These are phyloP conservation scores for Aphyosemion australe DNA, from an alignment of 2,113 vertebrate genomes.

Conservation along the genomic window DNA sequence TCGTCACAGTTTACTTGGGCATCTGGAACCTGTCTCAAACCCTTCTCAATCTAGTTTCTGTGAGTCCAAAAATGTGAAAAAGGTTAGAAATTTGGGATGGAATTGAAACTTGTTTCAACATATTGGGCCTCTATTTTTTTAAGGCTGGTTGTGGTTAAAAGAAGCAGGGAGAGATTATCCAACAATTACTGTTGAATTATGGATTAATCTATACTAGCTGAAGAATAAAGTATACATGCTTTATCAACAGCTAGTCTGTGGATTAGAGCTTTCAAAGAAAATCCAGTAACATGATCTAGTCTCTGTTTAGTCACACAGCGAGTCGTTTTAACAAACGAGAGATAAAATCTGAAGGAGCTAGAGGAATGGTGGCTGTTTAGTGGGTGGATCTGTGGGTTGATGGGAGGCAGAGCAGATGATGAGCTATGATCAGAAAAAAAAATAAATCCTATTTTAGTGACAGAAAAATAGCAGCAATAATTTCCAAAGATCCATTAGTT, in stretches of 20 bases:
- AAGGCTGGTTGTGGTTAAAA: no score
- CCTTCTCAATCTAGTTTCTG: no score
- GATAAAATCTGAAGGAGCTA: conserved; percentile 17
- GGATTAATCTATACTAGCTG: conserved; percentile 37
- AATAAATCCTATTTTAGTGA: conserved; percentile 2
- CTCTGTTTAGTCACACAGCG: conserved; percentile 4
- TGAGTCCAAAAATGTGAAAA: no score
- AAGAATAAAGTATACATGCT: conserved; percentile 27
- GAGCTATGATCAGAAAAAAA: not conserved
- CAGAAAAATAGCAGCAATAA: not conserved
- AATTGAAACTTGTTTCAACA: no score
- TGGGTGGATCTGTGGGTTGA: not conserved
- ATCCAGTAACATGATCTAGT: conserved; percentile 3
- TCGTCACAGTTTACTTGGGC: no score
- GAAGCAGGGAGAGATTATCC: not conserved
- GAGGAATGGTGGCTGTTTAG: conserved; percentile 1
- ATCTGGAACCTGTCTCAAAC: no score
- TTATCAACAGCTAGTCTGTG: conserved; percentile 44
- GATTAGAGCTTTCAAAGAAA: conserved; percentile 33
- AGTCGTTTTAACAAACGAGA: conserved; percentile 5
- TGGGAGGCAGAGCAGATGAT: not conserved
- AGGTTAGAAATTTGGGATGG: no score
- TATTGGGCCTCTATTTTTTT: no score
- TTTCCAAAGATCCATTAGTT: conserved; percentile 13
- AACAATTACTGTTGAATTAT: conserved; percentile 19